Evolutionary conservation across 2,888 invertebrate genomes (phyloP), one percentile per base, ranked within the genome.

Genomic region (Rhopalosiphum nymphaeae): DNA sequence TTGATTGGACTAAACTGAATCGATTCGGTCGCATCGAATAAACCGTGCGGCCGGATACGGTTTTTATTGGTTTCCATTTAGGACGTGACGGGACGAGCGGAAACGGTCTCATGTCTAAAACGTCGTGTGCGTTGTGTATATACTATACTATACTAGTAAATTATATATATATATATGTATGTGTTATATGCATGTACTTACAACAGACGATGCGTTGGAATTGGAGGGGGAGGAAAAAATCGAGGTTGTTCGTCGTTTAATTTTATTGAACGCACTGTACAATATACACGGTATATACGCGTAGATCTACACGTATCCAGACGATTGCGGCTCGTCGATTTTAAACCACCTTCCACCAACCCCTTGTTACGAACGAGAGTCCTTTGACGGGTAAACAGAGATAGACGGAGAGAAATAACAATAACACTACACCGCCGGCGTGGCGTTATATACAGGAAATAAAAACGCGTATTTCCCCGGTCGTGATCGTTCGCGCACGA

Each of bases 1-100:
- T 94, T 94, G 91, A 94, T 94, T 94, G 94, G 67, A 94, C 91
- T 94, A 94, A 94, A 94, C 91, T 91, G 94, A 44, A 94, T 94
- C 94, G 90, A 94, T 94, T 93, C 89, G 93, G 67, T 87, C 86
- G 86, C 85, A 56, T 42, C 89, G 85, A 67, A 78, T 78, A 36
- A 78, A 56, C 46, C 53, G 78, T 78, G 86, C 84, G 89, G 46
- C 90, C 94, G 94, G 94, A 94, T 94, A 87, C 94, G 91, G 94
- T 94, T 67, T 91, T 91, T 94, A 94, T 91, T 91, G 94, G 94
- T 91, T 91, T 91, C 53, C 91, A 91, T 94, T 91, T 90, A 36
- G 57, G 44, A 56, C 46, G 13, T 53, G 56, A 46, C 91, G 92
- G 61, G 89, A 91, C 91, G 61, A 87, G 46, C 92, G 92, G 88